phyloP scores from a whole-genome alignment of 2,888 invertebrate genomes.

The Xestia ashworthii region DNA sequence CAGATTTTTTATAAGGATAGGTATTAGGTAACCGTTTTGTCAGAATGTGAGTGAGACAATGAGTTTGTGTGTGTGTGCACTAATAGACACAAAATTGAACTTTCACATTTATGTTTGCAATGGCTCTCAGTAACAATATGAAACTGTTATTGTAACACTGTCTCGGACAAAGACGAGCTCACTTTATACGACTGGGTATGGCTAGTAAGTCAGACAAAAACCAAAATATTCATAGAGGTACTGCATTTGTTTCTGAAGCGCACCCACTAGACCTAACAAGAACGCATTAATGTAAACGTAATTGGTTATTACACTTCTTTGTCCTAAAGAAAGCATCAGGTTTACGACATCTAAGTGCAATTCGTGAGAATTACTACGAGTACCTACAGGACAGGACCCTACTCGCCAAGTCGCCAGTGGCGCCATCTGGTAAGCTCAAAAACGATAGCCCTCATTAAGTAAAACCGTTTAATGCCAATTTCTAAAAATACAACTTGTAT shows the following conservation, averaged over 20 bases:
- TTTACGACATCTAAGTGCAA: neutral
- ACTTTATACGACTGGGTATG: neutral
- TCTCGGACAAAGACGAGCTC: neutral
- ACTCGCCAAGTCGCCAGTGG: no score
- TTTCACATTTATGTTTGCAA: neutral
- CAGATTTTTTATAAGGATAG: neutral
- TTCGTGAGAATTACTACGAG: neutral
- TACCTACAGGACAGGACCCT: no score
- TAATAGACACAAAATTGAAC: neutral
- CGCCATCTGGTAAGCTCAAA: no score
- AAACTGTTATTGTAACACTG: neutral
- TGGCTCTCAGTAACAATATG: neutral
- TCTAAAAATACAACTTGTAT: neutral
- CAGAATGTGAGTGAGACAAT: neutral
- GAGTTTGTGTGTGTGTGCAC: neutral
- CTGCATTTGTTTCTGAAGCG: neutral
- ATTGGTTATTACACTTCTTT: neutral
- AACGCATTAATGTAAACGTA: neutral
- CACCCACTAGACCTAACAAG: neutral
- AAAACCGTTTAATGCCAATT: neutral
- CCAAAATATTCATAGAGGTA: neutral
- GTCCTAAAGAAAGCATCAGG: neutral
- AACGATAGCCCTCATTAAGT: no score
- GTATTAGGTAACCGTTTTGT: neutral
- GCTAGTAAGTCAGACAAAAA: neutral